Evolutionary conservation across 2,888 invertebrate genomes (phyloP), one percentile per base, ranked within the genome.

Genomic region (Tenthredo scrophulariae): DNA sequence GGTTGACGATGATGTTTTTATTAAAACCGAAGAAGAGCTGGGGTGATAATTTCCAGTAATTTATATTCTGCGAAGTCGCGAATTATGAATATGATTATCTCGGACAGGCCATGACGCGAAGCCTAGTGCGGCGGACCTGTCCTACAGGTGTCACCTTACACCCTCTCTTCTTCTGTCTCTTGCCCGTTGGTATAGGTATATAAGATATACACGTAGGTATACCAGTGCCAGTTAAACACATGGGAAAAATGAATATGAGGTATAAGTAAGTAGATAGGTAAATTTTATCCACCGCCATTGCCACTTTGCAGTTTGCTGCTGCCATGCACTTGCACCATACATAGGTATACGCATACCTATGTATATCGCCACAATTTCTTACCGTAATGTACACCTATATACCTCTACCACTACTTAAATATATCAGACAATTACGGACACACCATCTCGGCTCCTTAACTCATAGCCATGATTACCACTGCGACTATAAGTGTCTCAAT

Each of bases 31-130:
- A 33, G 13, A 62, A 22, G 62, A 26, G 29, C 18, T 7, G 67
- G 33, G 29, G 79, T 40, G 40, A 58, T 58, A 62, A 62, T 58
- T 62, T 22, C 18, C 37, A 33, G 74, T 86, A 65, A 85, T 74
- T 85, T 86, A 80, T 88, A 89, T 91, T 91, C 91, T 89, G 90
- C 91, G 91, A 91, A 91, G 87, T 90, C 89, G 91, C 91, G 91
- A 91, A 91, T 91, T 91, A 92, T 91, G 91, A 91, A 92, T 90
- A 89, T 90, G 90, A 92, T 92, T 91, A 91, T 91, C 91, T 91
- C 89, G 89, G 89, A 90, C 90, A 89, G 89, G 88, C 88, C 88
- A 89, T 90, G 91, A 91, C 89, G 91, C 88, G 89, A 89, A 89
- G 90, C 89, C 91, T 89, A 83, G 90, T 89, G 89, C 89, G 84